Base-by-base conservation (phyloP, 2,113 vertebrate genomes). In the Cephalopterus ornatus region DNA sequence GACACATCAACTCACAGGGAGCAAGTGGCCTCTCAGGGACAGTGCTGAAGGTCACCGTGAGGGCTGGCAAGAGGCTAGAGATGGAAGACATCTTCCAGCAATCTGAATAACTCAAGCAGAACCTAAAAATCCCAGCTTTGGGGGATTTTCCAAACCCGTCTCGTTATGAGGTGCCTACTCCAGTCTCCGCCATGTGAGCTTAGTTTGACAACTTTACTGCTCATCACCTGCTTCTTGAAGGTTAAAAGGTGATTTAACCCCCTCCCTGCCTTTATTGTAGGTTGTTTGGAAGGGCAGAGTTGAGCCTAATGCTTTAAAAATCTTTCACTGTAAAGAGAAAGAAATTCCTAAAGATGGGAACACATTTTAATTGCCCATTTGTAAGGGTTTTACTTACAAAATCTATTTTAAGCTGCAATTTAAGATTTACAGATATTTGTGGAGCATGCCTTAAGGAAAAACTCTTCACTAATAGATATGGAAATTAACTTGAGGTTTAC, bases 381-480 rank as follows among this genome's bases (percentile, higher is more conserved):
- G 35, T 55, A 26, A 26, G 53, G n/a, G 47, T 62, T 85, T 62
- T 80, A 61, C 37, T 81, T 73, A n/a, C 11, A 80, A 77, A 70
- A 68, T 16, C 50, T 77, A 35, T 81, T 92, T 80, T 49, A 76
- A 88, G 55, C 28, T 5, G 46, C 17, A 79, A 3, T 67, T 85
- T 71, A 75, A 91, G 39, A 70, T 88, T 78, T 82, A 75, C 35
- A 91, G 86, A 53, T 82, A 85, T 88, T 88, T 91, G 62, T 88
- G 47, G 75, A 32, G 42, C n/a, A 22, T 61, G 59, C 82, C 37
- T 93, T 37, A 39, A 81, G 65, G 89, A 88, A 94, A 81, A 91
- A 15, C 22, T 66, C 70, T 72, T 67, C 46, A 41, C 47, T 59
- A 75, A 55, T 10, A 91, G 42, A 74, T 44, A 61, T 8, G 9